Evolutionary conservation across 2,113 vertebrate genomes (phyloP).

Genomic region (Suricata suricatta): DNA sequence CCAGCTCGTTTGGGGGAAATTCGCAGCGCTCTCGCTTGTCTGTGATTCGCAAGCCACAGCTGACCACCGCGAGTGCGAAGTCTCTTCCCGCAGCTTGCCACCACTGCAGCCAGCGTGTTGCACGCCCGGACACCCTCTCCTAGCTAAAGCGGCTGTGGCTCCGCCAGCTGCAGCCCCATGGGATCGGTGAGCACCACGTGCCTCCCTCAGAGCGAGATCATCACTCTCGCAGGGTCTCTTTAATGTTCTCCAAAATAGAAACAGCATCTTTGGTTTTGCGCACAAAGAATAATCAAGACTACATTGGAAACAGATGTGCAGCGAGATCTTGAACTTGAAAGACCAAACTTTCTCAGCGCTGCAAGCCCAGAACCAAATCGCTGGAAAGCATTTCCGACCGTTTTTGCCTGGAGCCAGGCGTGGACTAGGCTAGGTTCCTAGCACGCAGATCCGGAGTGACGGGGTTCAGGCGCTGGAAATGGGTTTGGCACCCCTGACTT

Average conservation of each 20-base stretch:
- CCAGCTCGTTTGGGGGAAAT: fast-evolving
- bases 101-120: fast-evolving
- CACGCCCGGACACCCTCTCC: neutral
- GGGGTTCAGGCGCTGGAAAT: neutral
- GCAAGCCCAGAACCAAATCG: neutral
- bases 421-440: neutral
- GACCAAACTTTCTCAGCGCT: neutral
- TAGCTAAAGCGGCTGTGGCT: neutral
- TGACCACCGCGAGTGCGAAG: fast-evolving
- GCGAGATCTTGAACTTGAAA: neutral
- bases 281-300: constrained; percentile 65
- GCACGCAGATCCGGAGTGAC: fast-evolving
- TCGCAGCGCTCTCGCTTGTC: neutral
- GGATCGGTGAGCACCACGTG: neutral
- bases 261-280: constrained; percentile 46
- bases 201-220: neutral
- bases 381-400: neutral
- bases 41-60: neutral
- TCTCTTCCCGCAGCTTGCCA: neutral
- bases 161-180: neutral
- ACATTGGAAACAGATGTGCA: constrained; percentile 42
- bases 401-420: neutral
- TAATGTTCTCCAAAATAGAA: constrained; percentile 64
- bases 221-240: neutral
- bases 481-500: neutral